Conservation (phyloP, 2,797 vertebrate species). For the Aeoliscus strigatus region DNA sequence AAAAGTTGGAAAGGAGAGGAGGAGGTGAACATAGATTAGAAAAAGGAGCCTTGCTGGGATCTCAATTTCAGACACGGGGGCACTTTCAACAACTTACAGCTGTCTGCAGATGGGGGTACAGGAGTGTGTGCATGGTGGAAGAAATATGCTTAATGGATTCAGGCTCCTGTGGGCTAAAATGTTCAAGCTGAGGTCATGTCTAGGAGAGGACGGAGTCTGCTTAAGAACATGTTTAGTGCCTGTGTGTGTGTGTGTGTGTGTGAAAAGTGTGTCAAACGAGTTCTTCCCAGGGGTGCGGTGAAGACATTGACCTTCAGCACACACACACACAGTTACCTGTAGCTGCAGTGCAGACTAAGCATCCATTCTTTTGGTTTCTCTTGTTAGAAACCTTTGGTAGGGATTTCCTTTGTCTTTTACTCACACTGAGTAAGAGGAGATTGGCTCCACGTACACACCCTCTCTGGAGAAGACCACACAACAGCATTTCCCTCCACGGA, state of each 20-base stretch:
- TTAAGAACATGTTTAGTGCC: slow-evolving; percentile 30
- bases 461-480: slow-evolving; percentile 41
- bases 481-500: slow-evolving; percentile 37
- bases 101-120: too few species aligned
- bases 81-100: slow-evolving; percentile 22
- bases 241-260: too few species aligned
- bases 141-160: slow-evolving; percentile 38
- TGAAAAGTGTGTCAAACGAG: too few species aligned
- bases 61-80: too few species aligned
- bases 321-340: slow-evolving; percentile 21
- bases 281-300: slow-evolving; percentile 22
- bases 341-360: slow-evolving; percentile 19
- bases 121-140: slow-evolving; percentile 19
- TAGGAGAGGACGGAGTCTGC: slow-evolving; percentile 17
- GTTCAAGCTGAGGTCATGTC: slow-evolving; percentile 30
- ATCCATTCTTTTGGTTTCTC: slow-evolving; percentile 11
- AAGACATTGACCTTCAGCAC: slow-evolving; percentile 38
- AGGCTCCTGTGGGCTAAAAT: slow-evolving; percentile 33
- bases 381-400: slow-evolving; percentile 3
- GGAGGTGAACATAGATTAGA: too few species aligned
- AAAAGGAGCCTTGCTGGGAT: slow-evolving; percentile 11
- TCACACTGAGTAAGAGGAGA: slow-evolving; percentile 21
- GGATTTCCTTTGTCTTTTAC: too few species aligned
- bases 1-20: slow-evolving; percentile 1
- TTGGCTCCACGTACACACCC: slow-evolving; percentile 10